A percentile compares a stretch with the other conserved stretches of the same genome.
Evolutionary conservation across 23 tunicate genomes (phyloP).

Genomic region (Halocynthia aurantium): DNA sequence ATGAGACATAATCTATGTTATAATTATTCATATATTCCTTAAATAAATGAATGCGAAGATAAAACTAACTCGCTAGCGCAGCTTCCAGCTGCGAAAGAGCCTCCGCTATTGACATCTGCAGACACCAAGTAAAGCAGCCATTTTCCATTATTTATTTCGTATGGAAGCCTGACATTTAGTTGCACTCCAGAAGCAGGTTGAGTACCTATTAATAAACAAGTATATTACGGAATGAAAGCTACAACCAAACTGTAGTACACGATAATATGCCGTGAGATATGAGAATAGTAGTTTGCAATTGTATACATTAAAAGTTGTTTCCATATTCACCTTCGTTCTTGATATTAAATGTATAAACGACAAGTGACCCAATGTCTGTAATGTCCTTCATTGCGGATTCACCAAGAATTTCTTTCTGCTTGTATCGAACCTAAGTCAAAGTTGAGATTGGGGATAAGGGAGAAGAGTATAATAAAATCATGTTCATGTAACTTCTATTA

Average conservation of each 20-base stretch:
- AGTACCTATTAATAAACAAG: slow-evolving; percentile 13
- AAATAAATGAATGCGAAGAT: too few species aligned
- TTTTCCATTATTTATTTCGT: slow-evolving; percentile 74
- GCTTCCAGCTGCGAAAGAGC: slow-evolving; percentile 26
- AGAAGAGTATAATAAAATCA: too few species aligned
- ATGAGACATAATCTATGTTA: too few species aligned
- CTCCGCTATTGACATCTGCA: slow-evolving; percentile 37
- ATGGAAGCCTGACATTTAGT: slow-evolving; percentile 45
- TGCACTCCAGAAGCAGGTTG: slow-evolving; percentile 24
- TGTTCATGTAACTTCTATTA: too few species aligned
- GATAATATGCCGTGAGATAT: not conserved
- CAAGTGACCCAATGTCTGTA: slow-evolving; percentile 53
- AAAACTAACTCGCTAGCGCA: slow-evolving; percentile 25
- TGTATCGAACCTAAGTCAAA: slow-evolving; percentile 58
- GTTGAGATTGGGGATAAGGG: not conserved
- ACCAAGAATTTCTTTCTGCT: slow-evolving; percentile 40
- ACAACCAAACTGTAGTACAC: not conserved
- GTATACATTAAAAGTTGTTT: not conserved
- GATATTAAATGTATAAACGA: slow-evolving; percentile 45
- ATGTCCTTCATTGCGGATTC: slow-evolving; percentile 57
- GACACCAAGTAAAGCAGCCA: slow-evolving; percentile 75
- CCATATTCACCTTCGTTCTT: slow-evolving; percentile 52
- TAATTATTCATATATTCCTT: too few species aligned
- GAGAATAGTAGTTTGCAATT: not conserved
- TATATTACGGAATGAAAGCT: not conserved